Conservation (phyloP, 2,113 vertebrate species). For the Semnornis frantzii region DNA sequence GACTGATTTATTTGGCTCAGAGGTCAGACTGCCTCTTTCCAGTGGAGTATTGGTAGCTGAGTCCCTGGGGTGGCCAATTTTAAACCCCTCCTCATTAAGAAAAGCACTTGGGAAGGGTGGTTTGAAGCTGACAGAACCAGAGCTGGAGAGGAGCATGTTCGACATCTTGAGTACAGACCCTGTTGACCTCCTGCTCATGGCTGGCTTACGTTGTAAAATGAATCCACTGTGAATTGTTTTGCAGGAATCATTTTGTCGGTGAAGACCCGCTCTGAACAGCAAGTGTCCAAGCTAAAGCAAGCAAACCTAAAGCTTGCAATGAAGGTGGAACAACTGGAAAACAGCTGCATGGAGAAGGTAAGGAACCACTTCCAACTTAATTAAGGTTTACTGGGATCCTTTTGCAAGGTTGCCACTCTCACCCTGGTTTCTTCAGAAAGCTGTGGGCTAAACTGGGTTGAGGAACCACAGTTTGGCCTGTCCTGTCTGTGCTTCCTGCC, state of each 20-base stretch:
- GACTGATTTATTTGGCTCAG: conserved; percentile 21
- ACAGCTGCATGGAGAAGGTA: conserved; percentile 84
- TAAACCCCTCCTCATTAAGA: conserved; percentile 15
- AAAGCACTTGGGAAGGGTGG: conserved; percentile 24
- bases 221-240: conserved; percentile 22
- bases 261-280: conserved; percentile 87
- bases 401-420: not conserved
- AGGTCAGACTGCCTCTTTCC: not conserved
- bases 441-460: not conserved
- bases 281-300: conserved; percentile 84
- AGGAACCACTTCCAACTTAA: not conserved
- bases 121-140: not conserved
- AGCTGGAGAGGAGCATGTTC: not conserved
- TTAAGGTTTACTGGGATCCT: not conserved
- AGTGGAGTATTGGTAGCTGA: not conserved
- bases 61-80: not conserved
- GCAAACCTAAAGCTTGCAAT: conserved; percentile 84
- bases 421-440: not conserved
- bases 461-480: not conserved
- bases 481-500: not conserved
- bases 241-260: conserved; percentile 91
- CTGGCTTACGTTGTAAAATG: not conserved
- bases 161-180: not conserved
- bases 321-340: conserved; percentile 85
- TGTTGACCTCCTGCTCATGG: not conserved